Percentiles rank a stretch among this genome's conserved stretches.
Conservation (phyloP, 2,113 vertebrate genomes). For the Chitala chitala region DNA sequence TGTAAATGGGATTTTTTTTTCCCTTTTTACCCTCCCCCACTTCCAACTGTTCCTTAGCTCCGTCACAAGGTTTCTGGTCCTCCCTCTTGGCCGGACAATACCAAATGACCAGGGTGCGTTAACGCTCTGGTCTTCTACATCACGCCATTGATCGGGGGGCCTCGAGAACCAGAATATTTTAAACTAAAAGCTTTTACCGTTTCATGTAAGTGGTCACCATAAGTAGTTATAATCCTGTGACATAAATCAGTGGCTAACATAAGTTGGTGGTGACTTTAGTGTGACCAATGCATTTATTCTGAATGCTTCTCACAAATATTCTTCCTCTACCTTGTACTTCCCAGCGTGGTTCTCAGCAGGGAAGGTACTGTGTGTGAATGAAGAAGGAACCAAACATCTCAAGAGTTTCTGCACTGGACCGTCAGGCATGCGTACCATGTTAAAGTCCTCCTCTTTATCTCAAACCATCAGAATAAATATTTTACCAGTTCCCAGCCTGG, state of each 20-base stretch:
- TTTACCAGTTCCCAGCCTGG: constrained; percentile 57
- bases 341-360: neutral
- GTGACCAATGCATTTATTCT: neutral
- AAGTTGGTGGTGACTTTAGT: neutral
- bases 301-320: neutral
- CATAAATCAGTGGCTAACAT: neutral
- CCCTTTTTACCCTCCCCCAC: neutral
- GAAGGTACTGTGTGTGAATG: neutral
- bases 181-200: constrained; percentile 12
- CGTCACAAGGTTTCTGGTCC: constrained; percentile 71
- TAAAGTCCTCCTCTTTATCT: constrained; percentile 53
- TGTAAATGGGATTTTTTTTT: constrained; percentile 77
- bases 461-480: constrained; percentile 59
- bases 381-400: neutral
- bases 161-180: constrained; percentile 31
- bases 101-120: constrained; percentile 59
- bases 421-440: constrained; percentile 34
- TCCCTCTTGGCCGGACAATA: constrained; percentile 74
- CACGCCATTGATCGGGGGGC: constrained; percentile 21
- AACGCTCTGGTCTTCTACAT: constrained; percentile 53
- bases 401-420: constrained; percentile 1
- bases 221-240: neutral
- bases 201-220: neutral
- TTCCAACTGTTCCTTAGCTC: constrained; percentile 61
- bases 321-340: neutral